Evolutionary conservation across 2,888 invertebrate species (phyloP).

Genomic region (Augochlorella aurata): DNA sequence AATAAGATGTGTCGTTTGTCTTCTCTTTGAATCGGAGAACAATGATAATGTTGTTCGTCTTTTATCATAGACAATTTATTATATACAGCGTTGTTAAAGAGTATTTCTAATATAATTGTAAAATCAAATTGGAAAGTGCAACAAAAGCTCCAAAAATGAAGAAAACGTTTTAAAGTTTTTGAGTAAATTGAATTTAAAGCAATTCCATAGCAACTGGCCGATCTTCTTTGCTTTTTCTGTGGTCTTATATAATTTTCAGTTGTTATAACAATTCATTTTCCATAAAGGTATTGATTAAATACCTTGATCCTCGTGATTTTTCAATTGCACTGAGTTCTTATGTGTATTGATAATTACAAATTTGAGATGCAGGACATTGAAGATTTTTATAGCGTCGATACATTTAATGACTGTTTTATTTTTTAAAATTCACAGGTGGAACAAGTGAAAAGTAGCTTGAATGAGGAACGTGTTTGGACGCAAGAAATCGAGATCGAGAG

Average conservation of each 20-base stretch:
- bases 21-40: background rate
- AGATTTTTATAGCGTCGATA: background rate
- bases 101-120: background rate
- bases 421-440: conserved; percentile 70
- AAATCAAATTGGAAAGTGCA: background rate
- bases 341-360: no score
- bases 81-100: background rate
- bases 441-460: conserved; percentile 75
- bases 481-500: conserved; percentile 77
- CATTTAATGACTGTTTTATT: background rate
- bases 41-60: background rate
- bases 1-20: background rate
- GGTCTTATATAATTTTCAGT: no score
- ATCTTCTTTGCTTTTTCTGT: no score
- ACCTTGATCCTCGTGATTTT: no score
- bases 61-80: background rate
- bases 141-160: background rate
- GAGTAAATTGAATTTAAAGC: no score
- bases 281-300: no score
- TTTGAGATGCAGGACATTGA: background rate
- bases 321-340: no score
- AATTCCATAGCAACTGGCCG: no score
- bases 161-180: no score
- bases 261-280: no score
- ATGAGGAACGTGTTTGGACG: conserved; percentile 78